Evolutionary conservation across 37 sponge, comb jelly and placozoan genomes (phyloP).

Genomic region (Ephydatia muelleri): DNA sequence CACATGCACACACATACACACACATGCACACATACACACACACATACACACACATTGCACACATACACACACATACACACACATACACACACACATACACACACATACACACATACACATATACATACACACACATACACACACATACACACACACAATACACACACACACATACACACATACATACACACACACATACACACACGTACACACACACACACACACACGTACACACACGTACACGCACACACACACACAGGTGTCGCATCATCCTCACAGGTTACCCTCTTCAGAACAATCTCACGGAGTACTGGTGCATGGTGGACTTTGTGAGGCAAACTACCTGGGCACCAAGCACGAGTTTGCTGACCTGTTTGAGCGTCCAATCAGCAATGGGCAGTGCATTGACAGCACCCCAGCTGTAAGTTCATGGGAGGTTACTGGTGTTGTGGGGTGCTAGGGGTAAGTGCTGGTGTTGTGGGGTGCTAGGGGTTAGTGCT

Average conservation of each 20-base stretch:
- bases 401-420: conserved; percentile 90
- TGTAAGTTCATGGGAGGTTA: conserved; percentile 70
- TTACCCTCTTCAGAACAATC: conserved; percentile 99
- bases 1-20: too few species aligned
- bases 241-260: conserved; percentile 24
- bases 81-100: neutral
- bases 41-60: too few species aligned
- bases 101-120: too few species aligned
- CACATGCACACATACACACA: conserved; percentile 10
- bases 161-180: too few species aligned
- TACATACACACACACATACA: too few species aligned
- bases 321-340: conserved; percentile 97
- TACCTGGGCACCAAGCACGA: conserved; percentile 97
- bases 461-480: too few species aligned
- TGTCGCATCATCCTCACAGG: conserved; percentile 95
- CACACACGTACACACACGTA: too few species aligned
- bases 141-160: too few species aligned
- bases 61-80: neutral
- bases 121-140: neutral
- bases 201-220: too few species aligned
- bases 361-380: conserved; percentile 93
- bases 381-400: conserved; percentile 96
- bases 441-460: neutral
- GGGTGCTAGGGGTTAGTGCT: too few species aligned
- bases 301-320: conserved; percentile 99